Evolutionary conservation across 1,140 invertebrate species (phyloP).

Genomic region (Halesus radiatus): DNA sequence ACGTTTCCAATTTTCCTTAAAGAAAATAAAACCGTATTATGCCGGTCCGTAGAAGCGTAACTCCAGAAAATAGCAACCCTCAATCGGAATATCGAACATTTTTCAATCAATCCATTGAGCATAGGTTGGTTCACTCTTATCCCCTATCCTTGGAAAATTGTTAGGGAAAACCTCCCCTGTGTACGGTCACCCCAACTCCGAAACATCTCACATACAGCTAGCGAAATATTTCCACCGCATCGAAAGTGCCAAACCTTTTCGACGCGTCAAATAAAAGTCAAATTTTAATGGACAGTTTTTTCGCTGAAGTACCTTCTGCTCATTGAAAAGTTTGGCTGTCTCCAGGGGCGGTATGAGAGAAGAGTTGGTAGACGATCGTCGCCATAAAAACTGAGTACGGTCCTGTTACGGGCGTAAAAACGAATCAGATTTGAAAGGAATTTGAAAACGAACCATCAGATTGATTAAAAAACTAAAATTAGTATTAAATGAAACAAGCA

Average conservation of each 20-base stretch:
- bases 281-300: too few relatives aligned
- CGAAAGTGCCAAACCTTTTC: neutral
- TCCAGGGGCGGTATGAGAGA: neutral
- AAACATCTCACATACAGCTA: neutral
- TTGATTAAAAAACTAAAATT: neutral
- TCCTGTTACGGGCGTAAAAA: conserved; percentile 32
- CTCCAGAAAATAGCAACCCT: neutral
- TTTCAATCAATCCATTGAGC: conserved; percentile 43
- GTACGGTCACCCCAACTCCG: neutral
- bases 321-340: too few relatives aligned
- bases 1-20: too few relatives aligned
- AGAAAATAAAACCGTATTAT: too few relatives aligned
- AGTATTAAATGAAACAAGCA: too few relatives aligned
- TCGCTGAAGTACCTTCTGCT: neutral
- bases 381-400: conserved; percentile 42
- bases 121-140: conserved; percentile 20
- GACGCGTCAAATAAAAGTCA: too few relatives aligned
- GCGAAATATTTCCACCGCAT: neutral
- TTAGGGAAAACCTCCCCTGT: conserved; percentile 19
- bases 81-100: conserved; percentile 4
- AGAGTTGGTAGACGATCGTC: conserved; percentile 33
- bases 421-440: conserved; percentile 20
- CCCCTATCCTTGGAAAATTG: conserved; percentile 31
- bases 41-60: too few relatives aligned
- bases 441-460: conserved; percentile 19